Conservation (phyloP, 2,797 vertebrate species). For the Trachops cirrhosus region DNA sequence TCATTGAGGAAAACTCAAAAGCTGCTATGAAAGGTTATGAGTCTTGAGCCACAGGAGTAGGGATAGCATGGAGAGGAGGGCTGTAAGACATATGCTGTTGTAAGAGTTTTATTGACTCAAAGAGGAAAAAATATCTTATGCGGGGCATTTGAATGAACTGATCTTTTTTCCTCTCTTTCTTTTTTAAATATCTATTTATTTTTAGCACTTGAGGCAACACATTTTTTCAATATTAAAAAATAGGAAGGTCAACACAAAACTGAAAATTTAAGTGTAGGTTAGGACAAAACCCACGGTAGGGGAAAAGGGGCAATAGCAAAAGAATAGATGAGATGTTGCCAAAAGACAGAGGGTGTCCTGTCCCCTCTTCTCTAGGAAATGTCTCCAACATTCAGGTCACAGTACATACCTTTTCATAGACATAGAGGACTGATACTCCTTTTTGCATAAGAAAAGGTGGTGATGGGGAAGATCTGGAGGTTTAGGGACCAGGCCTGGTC, state of each 20-base stretch:
- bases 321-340: background rate
- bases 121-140: background rate
- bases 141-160: background rate
- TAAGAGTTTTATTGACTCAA: background rate
- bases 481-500: background rate
- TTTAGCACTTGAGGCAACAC: conserved; percentile 66
- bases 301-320: background rate
- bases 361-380: background rate
- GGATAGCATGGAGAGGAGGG: background rate
- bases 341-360: no score
- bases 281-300: background rate
- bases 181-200: conserved; percentile 59
- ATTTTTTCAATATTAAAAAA: conserved; percentile 81
- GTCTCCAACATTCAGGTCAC: background rate
- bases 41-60: background rate
- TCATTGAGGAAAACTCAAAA: background rate
- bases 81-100: background rate
- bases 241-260: conserved; percentile 73
- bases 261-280: conserved; percentile 54
- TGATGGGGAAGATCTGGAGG: background rate
- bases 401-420: background rate
- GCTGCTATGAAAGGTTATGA: background rate
- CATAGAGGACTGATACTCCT: background rate
- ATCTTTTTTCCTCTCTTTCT: background rate
- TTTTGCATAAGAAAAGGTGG: background rate